phyloP scores from a whole-genome alignment of 2,113 vertebrate genomes.

The Plestiodon gilberti region DNA sequence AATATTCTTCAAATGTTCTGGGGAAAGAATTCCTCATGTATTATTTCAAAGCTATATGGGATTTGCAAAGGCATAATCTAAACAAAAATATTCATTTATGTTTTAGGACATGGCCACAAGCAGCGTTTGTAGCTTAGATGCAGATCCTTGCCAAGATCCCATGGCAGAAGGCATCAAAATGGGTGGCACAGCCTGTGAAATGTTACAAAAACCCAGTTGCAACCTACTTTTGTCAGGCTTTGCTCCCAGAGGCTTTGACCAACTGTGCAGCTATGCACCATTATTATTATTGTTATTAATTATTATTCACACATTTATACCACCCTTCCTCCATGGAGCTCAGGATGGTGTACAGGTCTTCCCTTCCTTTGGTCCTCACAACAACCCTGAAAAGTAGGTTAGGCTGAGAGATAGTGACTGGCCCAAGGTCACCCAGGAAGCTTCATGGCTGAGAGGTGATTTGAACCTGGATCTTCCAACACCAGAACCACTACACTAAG shows the following conservation, averaged over 20 bases:
- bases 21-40: conserved; percentile 23
- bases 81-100: background rate
- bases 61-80: background rate
- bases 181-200: background rate
- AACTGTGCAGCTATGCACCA: background rate
- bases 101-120: background rate
- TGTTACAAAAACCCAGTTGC: background rate
- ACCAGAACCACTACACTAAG: background rate
- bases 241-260: background rate
- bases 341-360: too few species aligned
- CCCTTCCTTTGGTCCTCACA: too few species aligned
- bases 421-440: too few species aligned
- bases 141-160: background rate
- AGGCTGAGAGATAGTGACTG: too few species aligned
- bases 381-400: too few species aligned
- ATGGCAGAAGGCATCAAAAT: background rate
- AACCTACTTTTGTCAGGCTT: background rate
- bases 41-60: conserved; percentile 15
- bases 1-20: conserved; percentile 8
- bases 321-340: too few species aligned
- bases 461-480: background rate
- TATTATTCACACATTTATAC: too few species aligned
- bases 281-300: too few species aligned
- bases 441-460: too few species aligned
- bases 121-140: background rate